Evolutionary conservation across 2,888 invertebrate species (phyloP), one percentile per base, ranked within the genome.

Genomic region (Caenorhabditis sp.): DNA sequence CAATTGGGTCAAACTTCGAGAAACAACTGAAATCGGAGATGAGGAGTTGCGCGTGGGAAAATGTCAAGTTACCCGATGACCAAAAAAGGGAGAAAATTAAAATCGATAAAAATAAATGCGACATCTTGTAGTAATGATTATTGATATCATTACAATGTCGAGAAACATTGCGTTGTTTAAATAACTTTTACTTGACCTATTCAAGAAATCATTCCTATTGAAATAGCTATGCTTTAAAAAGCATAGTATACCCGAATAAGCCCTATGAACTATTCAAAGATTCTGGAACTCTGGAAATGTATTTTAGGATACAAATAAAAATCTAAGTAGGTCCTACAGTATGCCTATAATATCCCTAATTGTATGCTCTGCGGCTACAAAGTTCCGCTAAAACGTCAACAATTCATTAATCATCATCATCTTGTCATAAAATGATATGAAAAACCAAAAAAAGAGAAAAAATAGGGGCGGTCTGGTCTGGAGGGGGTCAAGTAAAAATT

Each of bases 1-100:
- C 10, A 67, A 12, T n/a, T 72, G 67, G 1, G 72, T 72, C 1
- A 72, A 53, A 21, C 64, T 57, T 43, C 71, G 63, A 0, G 59
- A 36, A 14, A 4, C 4, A 0, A 21, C 67, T 71, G 25, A 2
- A 70, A 65, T n/a, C 4, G 4, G 5, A n/a, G 4, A 21, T 52
- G 23, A 21, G 21, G 21, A n/a, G 21, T 12, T 43, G 12, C 14
- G 3, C 43, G 14, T 10, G 14, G 17, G 5, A 43, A 12, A 43
- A 43, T 4, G 31, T 31, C 31, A 31, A 43, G 43, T 43, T 43
- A 43, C 43, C 43, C 14, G 10, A 31, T 31, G 43, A 43, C 5
- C 14, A 43, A 17, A 43, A 43, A 3, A 43, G 5, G 17, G 17
- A 43, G 14, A 43, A 43, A 3, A 43, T 2, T 2, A 43, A 43